Conservation (phyloP, 2,888 invertebrate genomes). For the Drosophila subsilvestris region DNA sequence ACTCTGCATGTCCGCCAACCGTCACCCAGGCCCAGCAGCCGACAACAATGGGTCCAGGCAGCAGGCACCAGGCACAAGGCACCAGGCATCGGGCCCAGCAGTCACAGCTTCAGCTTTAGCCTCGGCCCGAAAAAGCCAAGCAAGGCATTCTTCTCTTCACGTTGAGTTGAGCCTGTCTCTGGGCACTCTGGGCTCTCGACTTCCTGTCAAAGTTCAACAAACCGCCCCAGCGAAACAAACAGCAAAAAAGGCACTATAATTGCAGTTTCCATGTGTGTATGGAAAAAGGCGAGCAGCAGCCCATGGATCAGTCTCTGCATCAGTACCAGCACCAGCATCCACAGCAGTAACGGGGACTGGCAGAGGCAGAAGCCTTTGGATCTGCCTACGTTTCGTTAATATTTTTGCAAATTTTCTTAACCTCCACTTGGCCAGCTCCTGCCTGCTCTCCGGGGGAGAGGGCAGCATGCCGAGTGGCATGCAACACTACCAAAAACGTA, state of each 20-base stretch:
- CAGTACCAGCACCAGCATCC: constrained; percentile 28
- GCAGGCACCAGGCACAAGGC: not conserved
- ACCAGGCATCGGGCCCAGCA: constrained; percentile 5
- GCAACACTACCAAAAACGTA: constrained; percentile 54
- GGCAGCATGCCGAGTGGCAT: constrained; percentile 43
- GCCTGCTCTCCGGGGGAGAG: constrained; percentile 29
- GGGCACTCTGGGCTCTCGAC: constrained; percentile 64
- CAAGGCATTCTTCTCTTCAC: constrained; percentile 40
- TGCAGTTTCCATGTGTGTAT: constrained; percentile 70
- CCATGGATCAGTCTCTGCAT: constrained; percentile 30
- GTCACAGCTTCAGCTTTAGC: constrained; percentile 15
- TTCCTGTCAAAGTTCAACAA: constrained; percentile 78
- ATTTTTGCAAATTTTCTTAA: constrained; percentile 78
- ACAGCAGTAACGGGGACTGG: constrained; percentile 40
- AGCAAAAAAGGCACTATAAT: constrained; percentile 55
- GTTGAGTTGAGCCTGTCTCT: constrained; percentile 62
- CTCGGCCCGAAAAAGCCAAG: constrained; percentile 33
- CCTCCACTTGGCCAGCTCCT: constrained; percentile 75
- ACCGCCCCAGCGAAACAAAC: constrained; percentile 68
- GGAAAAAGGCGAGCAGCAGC: constrained; percentile 74
- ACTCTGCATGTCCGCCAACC: constrained; percentile 74
- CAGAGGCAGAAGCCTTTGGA: constrained; percentile 53
- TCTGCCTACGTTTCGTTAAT: constrained; percentile 77
- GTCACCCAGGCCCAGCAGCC: constrained; percentile 59
- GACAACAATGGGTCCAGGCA: constrained; percentile 53